Base-by-base conservation (phyloP, 2,797 vertebrate genomes). In the Arnoldichthys spilopterus region DNA sequence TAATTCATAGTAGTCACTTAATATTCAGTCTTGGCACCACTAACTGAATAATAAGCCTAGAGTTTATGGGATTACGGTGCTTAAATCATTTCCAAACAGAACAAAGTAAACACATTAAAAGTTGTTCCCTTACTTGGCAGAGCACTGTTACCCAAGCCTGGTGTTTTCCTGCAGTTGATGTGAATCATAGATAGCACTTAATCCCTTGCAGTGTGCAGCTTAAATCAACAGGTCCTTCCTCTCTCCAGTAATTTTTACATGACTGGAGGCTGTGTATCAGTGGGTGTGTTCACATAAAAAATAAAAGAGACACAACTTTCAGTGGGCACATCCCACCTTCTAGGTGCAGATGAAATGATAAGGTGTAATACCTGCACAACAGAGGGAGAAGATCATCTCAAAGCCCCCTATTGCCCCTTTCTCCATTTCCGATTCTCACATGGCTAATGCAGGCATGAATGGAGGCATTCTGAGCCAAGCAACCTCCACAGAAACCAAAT, bases 261-360 rank as follows among this genome's bases (percentile, higher is more conserved):
- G 51, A 28, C 70, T 67, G 40, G 22, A 56, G 64, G 54, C 56
- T 69, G n/a, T 68, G 56, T 56, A 32, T 32, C 58, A 71, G 74
- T 54, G 75, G 70, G 59, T 72, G 78, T 72, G 81, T 56, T 58
- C 61, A 61, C 71, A 66, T 37, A 12, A 63, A 20, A 74, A 70
- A 43, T 43, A 43, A 78, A 49, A 34, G 49, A 68, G 54, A 58
- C 62, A 74, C 53, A 34, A 49, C 77, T 68, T 62, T 61, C 56
- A 49, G 63, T 26, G 37, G 63, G 49, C 66, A 51, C 54, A 49
- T 30, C 28, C 72, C 24, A 30, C 24, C 5, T 34, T 70, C 56
- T 70, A 24, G n/a, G 24, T 62, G 18, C 30, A 70, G 78, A 80
- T 74, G 72, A 75, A 63, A 49, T 32, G 72, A 80, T 74, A 68